Conservation (phyloP, 2,888 invertebrate genomes). For the Gibbula magus region DNA sequence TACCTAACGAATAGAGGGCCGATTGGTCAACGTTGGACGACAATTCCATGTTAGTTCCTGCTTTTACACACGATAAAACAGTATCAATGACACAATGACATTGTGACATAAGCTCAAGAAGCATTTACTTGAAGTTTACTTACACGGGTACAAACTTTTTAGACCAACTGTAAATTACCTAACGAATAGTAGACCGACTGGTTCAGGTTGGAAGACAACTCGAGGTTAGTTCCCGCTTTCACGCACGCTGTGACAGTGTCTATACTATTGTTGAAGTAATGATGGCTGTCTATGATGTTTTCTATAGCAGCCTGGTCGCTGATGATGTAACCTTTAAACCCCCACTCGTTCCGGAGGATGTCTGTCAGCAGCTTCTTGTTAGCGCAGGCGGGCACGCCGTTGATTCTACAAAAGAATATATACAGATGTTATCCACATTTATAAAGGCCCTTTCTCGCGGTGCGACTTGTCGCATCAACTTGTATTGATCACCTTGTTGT, state of each 20-base stretch:
- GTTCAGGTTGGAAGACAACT: constrained; percentile 45
- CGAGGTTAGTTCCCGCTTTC: constrained; percentile 64
- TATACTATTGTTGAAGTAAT: constrained; percentile 58
- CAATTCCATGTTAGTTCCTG: too few species aligned
- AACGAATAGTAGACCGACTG: constrained; percentile 26
- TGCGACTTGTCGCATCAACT: too few species aligned
- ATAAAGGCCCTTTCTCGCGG: neutral
- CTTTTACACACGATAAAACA: too few species aligned
- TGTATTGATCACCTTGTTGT: too few species aligned
- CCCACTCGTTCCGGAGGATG: constrained; percentile 66
- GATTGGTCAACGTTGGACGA: too few species aligned
- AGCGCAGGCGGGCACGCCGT: constrained; percentile 72
- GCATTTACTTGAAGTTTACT: too few species aligned
- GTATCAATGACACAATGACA: too few species aligned
- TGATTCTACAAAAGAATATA: constrained; percentile 51
- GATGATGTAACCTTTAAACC: constrained; percentile 69
- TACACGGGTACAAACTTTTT: too few species aligned
- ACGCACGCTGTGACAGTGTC: constrained; percentile 60
- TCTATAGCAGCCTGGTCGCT: constrained; percentile 71
- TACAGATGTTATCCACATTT: neutral
- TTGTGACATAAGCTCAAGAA: too few species aligned
- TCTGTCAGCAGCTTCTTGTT: constrained; percentile 66
- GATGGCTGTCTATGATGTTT: constrained; percentile 57
- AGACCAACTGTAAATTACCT: constrained; percentile 8
- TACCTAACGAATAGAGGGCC: too few species aligned